phyloP scores from a whole-genome alignment of 37 sponge, comb jelly and placozoan species.

The Agelas oroides region DNA sequence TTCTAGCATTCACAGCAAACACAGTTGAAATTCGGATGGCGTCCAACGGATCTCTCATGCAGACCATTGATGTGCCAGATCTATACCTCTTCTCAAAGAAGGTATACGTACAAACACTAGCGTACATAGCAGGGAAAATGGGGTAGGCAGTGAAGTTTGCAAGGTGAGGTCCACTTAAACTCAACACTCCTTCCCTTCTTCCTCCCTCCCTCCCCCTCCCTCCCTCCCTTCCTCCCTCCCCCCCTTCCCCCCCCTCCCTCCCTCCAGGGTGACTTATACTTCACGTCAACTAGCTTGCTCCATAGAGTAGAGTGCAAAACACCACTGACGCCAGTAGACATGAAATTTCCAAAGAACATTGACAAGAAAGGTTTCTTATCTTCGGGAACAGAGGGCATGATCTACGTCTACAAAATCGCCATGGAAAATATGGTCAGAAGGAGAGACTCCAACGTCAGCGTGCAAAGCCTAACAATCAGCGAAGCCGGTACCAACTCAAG shows the following conservation, averaged over 20 bases:
- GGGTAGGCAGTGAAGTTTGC: not conserved
- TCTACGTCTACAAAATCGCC: conserved; percentile 28
- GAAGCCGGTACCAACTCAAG: not conserved
- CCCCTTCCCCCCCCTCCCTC: not conserved
- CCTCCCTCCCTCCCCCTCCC: not conserved
- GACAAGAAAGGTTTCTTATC: conserved; percentile 42
- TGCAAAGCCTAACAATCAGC: too few species aligned
- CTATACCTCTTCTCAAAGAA: conserved; percentile 74
- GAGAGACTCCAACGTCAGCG: too few species aligned
- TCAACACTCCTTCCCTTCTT: not conserved
- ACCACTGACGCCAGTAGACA: not conserved
- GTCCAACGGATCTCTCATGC: conserved; percentile 81
- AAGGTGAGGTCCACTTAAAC: too few species aligned
- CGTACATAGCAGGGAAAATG: too few species aligned
- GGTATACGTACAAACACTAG: conserved; percentile 19
- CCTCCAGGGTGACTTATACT: conserved; percentile 29
- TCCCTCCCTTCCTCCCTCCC: conserved; percentile 22
- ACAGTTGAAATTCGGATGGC: conserved; percentile 77
- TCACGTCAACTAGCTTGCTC: conserved; percentile 39
- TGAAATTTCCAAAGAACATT: conserved; percentile 34
- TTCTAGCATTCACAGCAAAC: conserved; percentile 72
- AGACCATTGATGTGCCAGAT: conserved; percentile 66
- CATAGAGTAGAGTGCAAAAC: not conserved
- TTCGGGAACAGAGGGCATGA: conserved; percentile 4
- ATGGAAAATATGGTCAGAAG: conserved; percentile 25